Evolutionary conservation across 2,113 vertebrate species (phyloP).

Genomic region (Ptyas mucosa): DNA sequence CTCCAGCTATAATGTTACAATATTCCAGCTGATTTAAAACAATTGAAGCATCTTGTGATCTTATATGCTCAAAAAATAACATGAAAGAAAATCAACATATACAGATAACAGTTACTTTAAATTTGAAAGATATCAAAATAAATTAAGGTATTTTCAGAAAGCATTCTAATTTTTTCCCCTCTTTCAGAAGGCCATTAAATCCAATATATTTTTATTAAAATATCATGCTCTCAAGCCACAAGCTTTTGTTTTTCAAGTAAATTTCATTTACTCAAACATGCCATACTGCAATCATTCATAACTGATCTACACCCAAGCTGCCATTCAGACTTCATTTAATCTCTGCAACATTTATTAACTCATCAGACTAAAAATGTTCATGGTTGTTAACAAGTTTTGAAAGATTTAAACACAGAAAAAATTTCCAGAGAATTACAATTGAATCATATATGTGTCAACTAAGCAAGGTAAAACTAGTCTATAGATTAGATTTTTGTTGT

Average conservation of each 20-base stretch:
- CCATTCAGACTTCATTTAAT: conserved; percentile 94
- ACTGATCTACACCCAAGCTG: conserved; percentile 85
- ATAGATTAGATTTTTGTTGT: conserved; percentile 35
- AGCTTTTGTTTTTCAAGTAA: conserved; percentile 77
- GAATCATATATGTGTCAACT: conserved; percentile 46
- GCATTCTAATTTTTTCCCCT: conserved; percentile 53
- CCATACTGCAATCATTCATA: conserved; percentile 90
- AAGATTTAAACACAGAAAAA: conserved; percentile 62
- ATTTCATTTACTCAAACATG: conserved; percentile 78
- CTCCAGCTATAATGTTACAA: neutral
- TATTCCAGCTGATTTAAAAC: neutral
- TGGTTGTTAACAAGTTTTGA: conserved; percentile 89
- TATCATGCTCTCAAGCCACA: conserved; percentile 69
- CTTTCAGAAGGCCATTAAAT: conserved; percentile 53
- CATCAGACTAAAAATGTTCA: conserved; percentile 86
- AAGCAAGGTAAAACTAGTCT: conserved; percentile 46
- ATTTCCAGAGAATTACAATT: conserved; percentile 46
- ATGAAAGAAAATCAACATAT: conserved; percentile 14
- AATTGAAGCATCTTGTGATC: neutral
- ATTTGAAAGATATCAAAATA: conserved; percentile 50
- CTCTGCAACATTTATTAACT: conserved; percentile 78
- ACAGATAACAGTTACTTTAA: conserved; percentile 23
- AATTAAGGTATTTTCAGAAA: neutral
- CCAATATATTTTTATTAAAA: conserved; percentile 59
- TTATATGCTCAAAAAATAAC: neutral